Base-by-base conservation (phyloP, 2,797 vertebrate species). In the Amniataba percoides region DNA sequence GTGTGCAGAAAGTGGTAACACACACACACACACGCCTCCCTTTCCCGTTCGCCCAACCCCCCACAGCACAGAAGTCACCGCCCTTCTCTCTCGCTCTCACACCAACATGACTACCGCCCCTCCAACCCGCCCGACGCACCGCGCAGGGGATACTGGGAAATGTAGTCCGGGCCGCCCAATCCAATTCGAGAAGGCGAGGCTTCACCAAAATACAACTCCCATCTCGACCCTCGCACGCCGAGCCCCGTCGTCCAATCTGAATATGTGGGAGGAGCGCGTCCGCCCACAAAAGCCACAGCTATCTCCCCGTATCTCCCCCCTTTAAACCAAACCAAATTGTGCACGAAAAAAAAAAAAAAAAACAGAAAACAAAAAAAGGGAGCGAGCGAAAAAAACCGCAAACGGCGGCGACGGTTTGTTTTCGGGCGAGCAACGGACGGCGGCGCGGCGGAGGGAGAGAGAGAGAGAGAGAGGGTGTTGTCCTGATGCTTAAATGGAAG, bases 261-360 rank as follows among this genome's bases (percentile, higher is more conserved):
- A 95, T 95, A 95, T 88, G 93, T 94, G 93, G 95, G 95, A 94
- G 95, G 95, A 91, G 94, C 93, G 86, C 84, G 81, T 94, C 95
- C 95, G 95, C 95, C 95, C 95, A 95, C 93, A 94, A 95, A 94
- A 94, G 92, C 93, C 91, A 93, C 90, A 87, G 91, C 90, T 89
- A 91, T 93, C 87, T 93, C 80, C 82, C 87, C 87, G 83, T 91
- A 92, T 92, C 90, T 89, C 77, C 82, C 81, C 78, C 58, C 75
- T 65, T 31, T 31, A 31, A 78, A 71, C 85, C 82, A 88, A 86
- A 89, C 65, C 92, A 93, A 31, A 92, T 91, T 89, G 93, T 91
- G 87, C 87, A 89, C 75, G 89, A 92, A 93, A 92, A 91, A 92
- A 91, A 93, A 92, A 91, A 92, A 91, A 31, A 31, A 31, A 31